Evolutionary conservation across 2,113 vertebrate genomes (phyloP).

Genomic region (Nyctibius bracteatus): DNA sequence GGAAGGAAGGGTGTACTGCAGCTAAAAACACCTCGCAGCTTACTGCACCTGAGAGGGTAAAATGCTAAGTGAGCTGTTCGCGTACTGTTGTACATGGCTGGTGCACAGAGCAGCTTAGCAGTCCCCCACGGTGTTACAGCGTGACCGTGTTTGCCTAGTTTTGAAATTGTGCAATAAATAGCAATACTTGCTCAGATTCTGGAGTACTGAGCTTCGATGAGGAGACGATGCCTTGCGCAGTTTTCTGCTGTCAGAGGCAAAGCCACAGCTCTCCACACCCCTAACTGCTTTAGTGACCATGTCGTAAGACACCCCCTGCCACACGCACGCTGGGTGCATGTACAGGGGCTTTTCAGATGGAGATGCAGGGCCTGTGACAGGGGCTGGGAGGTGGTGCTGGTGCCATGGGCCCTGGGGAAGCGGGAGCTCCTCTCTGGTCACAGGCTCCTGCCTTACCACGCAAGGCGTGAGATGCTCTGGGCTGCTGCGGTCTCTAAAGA

Average conservation of each 20-base stretch:
- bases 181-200: neutral
- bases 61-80: rapidly evolving
- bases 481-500: neutral
- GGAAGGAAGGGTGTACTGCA: neutral
- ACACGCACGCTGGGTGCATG: rapidly evolving
- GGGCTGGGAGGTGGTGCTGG: neutral
- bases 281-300: rapidly evolving
- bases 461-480: rapidly evolving
- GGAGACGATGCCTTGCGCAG: neutral
- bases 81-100: rapidly evolving
- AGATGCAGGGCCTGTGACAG: neutral
- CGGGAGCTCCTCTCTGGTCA: rapidly evolving
- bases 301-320: too few species aligned
- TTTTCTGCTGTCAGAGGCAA: neutral
- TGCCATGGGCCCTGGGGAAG: neutral
- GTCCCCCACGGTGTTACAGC: rapidly evolving
- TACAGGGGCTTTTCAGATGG: neutral
- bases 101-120: neutral
- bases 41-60: neutral
- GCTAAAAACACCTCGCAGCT: neutral
- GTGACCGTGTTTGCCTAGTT: neutral
- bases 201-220: neutral
- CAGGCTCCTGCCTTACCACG: neutral
- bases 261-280: neutral
- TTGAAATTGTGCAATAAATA: too few species aligned